Conservation (phyloP, 2,113 vertebrate genomes). For the Colius striatus region DNA sequence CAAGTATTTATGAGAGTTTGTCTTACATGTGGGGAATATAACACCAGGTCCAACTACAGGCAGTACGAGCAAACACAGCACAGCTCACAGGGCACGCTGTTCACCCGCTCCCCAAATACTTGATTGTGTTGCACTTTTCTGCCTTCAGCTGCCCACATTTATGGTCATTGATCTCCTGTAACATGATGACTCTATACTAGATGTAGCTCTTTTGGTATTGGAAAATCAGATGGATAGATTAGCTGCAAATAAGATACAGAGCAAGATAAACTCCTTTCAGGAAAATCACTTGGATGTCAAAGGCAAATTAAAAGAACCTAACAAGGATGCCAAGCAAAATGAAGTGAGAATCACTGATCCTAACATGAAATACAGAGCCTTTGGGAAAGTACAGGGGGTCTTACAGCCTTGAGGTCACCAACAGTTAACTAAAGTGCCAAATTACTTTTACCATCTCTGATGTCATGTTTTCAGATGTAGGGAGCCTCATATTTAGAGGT, state of each 20-base stretch:
- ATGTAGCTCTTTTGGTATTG: background rate
- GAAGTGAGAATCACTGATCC: background rate
- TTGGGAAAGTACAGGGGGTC: background rate
- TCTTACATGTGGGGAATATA: background rate
- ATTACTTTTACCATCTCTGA: background rate
- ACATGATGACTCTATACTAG: background rate
- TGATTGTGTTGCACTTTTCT: background rate
- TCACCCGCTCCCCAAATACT: background rate
- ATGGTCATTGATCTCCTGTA: background rate
- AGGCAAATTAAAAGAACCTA: background rate
- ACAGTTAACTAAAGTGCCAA: background rate
- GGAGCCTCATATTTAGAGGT: background rate
- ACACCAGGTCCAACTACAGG: background rate
- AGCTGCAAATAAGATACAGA: background rate
- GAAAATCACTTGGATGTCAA: background rate
- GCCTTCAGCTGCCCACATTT: background rate
- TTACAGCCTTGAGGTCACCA: background rate
- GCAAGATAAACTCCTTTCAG: background rate
- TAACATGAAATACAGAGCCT: background rate
- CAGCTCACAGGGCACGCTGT: background rate
- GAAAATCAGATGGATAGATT: background rate
- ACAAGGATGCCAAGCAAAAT: background rate
- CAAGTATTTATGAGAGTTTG: background rate
- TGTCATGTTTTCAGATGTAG: background rate
- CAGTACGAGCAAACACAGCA: background rate